phyloP scores from a whole-genome alignment of 2,113 vertebrate genomes.

The Salvelinus sp. region DNA sequence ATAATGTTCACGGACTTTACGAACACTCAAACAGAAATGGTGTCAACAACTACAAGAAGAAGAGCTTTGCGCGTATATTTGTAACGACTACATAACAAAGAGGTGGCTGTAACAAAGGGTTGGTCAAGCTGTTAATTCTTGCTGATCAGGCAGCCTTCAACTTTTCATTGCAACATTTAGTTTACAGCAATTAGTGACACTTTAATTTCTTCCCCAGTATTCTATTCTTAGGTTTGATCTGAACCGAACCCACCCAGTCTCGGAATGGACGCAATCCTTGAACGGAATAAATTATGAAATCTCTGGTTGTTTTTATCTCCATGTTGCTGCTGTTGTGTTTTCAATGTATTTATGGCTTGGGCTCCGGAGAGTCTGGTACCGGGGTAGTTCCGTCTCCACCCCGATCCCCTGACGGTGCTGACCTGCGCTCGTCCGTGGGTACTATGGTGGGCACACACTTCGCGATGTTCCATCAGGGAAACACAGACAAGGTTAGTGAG shows the following conservation, averaged over 20 bases:
- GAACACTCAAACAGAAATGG: too few species aligned
- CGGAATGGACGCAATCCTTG: slow-evolving; percentile 42
- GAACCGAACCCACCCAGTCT: neutral
- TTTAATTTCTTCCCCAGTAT: too few species aligned
- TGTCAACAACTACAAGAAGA: too few species aligned
- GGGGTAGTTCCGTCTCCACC: neutral
- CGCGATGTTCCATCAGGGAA: slow-evolving; percentile 22
- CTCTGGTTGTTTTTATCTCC: neutral
- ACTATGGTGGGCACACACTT: neutral
- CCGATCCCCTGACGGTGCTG: neutral
- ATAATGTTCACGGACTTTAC: too few species aligned
- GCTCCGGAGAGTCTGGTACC: neutral
- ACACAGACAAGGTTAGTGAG: slow-evolving; percentile 55
- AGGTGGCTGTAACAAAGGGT: too few species aligned
- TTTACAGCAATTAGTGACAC: too few species aligned
- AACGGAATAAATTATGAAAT: slow-evolving; percentile 41
- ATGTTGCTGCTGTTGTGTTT: slow-evolving; percentile 12
- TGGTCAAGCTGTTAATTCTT: too few species aligned
- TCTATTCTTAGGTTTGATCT: too few species aligned
- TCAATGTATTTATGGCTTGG: slow-evolving; percentile 7
- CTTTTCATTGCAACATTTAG: too few species aligned
- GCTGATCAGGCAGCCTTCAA: too few species aligned
- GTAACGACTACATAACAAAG: too few species aligned
- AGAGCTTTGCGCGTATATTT: too few species aligned
- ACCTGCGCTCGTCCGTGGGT: neutral